These are phyloP conservation scores for Drosophila bunnanda DNA, from an alignment of 2,888 invertebrate genomes.

Conservation along the genomic window DNA sequence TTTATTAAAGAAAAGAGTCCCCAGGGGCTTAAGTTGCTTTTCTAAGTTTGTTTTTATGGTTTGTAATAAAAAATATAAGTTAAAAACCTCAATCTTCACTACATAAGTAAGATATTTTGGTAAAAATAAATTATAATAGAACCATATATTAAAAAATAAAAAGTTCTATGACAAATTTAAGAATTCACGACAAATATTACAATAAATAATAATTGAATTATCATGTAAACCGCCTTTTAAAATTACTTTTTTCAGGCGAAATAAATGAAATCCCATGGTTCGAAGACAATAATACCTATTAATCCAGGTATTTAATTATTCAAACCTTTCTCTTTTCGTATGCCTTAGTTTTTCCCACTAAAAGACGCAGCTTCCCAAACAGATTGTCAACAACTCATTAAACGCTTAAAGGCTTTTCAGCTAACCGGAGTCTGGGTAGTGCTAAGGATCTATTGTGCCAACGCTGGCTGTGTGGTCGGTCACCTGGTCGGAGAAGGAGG, in stretches of 20 bases:
- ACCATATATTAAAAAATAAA: not conserved
- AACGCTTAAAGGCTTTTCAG: constrained; percentile 4
- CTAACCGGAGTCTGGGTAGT: not conserved
- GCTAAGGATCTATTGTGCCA: constrained; percentile 19
- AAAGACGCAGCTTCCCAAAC: not conserved
- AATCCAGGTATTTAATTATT: not conserved
- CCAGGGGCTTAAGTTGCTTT: too few species aligned
- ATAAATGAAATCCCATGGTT: not conserved
- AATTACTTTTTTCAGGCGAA: not conserved
- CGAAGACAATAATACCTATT: not conserved
- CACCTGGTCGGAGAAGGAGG: not conserved
- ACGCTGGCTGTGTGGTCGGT: constrained; percentile 19
- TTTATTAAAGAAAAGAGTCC: not conserved
- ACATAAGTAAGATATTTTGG: too few species aligned
- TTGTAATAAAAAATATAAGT: too few species aligned
- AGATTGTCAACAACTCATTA: constrained; percentile 14
- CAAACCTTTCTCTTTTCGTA: constrained; percentile 4
- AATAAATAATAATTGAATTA: not conserved
- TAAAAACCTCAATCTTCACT: too few species aligned
- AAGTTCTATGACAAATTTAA: too few species aligned
- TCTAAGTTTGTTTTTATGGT: too few species aligned
- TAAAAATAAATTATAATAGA: not conserved
- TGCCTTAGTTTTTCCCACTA: not conserved
- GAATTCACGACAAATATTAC: too few species aligned
- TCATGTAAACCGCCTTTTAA: not conserved